phyloP scores from a whole-genome alignment of 2,113 vertebrate genomes.

The Mirza zaza region DNA sequence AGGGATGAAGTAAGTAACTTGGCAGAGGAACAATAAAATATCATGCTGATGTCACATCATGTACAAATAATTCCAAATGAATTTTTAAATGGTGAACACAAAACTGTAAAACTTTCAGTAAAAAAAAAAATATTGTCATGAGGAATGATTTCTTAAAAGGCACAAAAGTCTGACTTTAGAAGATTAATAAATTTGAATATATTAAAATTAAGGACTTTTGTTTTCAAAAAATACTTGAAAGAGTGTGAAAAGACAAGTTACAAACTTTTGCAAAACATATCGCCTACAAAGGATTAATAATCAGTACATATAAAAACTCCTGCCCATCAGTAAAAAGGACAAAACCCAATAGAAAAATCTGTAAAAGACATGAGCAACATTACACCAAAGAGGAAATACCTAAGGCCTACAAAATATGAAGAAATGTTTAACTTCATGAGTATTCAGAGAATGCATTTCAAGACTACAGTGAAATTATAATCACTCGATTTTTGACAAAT shows the following conservation, averaged over 20 bases:
- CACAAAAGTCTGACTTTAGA: not conserved
- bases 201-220: not conserved
- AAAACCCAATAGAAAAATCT: constrained; percentile 18
- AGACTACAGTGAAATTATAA: not conserved
- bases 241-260: not conserved
- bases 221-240: not conserved
- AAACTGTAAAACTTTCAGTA: not conserved
- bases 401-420: not conserved
- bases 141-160: not conserved
- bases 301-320: not conserved
- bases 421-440: not conserved
- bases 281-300: not conserved
- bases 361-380: not conserved
- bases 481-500: not conserved
- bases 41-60: not conserved
- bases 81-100: not conserved
- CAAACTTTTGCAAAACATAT: not conserved
- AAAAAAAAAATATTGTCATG: not conserved
- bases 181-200: not conserved
- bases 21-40: not conserved
- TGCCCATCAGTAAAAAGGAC: not conserved
- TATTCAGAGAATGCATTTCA: not conserved
- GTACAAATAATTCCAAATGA: not conserved
- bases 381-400: not conserved
- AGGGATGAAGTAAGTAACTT: constrained; percentile 92